Conservation (phyloP, 23 tunicate species). For the Trididemnum miniatum region DNA sequence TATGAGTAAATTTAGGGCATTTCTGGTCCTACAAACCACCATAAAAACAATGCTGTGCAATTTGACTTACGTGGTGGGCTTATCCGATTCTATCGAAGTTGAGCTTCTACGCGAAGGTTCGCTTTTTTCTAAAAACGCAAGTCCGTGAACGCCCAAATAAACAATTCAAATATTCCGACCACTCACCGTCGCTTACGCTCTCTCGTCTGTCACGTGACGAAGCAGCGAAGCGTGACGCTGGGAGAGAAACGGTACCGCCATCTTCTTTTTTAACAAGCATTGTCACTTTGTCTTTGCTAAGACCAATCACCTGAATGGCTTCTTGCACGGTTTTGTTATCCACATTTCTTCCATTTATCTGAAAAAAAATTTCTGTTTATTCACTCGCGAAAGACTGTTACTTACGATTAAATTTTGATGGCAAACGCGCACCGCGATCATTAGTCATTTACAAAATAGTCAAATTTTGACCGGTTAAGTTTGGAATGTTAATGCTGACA, state of each 20-base stretch:
- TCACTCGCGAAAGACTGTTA: no score
- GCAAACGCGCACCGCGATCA: no score
- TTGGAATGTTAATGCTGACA: no score
- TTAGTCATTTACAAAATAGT: no score
- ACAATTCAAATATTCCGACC: background rate
- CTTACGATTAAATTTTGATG: no score
- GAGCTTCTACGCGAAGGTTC: background rate
- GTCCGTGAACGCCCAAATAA: conserved; percentile 2
- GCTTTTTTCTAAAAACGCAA: background rate
- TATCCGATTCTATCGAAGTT: background rate
- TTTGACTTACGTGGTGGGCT: no score
- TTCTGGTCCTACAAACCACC: no score
- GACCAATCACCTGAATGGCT: conserved; percentile 86
- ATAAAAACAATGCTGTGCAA: no score
- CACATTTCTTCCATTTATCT: conserved; percentile 94
- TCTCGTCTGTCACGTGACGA: conserved; percentile 14
- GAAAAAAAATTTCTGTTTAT: background rate
- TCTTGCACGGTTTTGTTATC: conserved; percentile 92
- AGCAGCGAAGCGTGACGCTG: conserved; percentile 57
- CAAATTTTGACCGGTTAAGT: no score
- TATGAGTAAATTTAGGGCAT: no score
- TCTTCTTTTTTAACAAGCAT: conserved; percentile 89
- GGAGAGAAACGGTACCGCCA: conserved; percentile 97
- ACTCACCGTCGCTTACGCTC: conserved; percentile 11
- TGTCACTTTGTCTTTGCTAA: conserved; percentile 87